Evolutionary conservation across 2,113 vertebrate genomes (phyloP), one percentile per base, ranked within the genome.

Genomic region (Podiceps cristatus): DNA sequence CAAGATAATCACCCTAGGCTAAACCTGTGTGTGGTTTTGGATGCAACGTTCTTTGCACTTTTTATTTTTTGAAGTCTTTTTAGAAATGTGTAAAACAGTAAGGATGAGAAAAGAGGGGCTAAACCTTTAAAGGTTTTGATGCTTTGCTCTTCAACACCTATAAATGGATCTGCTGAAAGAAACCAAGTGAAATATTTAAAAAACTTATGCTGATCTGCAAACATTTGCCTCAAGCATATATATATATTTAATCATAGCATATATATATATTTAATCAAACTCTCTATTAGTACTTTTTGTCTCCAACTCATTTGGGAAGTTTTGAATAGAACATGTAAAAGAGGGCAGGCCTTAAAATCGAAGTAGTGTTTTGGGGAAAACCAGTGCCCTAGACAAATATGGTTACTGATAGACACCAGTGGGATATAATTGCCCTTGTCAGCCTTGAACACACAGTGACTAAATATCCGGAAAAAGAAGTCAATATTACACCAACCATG

Each of bases 381-480:
- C 3, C 18, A 71, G 49, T 60, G 55, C 19, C 37, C 33, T 68
- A 93, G 83, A 89, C 55, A 91, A 95, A 88, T 68, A 50, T 4
- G 29, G 35, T 91, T 86, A 91, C 56, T 77, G 58, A 98, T 76
- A 96, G 95, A 94, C 77, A 76, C 76, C 3, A 14, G 72, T 91
- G 86, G 83, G 72, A 84, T 94, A 69, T 76, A 96, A 96, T 87
- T 97, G 92, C 93, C 88, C 94, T 96, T 93, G 92, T 96, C 96
- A 98, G 96, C 88, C 78, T 98, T 96, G 95, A 98, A 91, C 73
- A 86, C 68, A 86, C 59, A 93, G 85, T 95, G 80, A 97, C 96
- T 95, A 97, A 98, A 96, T 91, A 97, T 86, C 25, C n/a, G 96
- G 73, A 84, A 56, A 95, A 97, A 88, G 94, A 93, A 97, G 97